These are phyloP conservation scores for Scytalopus superciliaris DNA, from an alignment of 2,113 vertebrate genomes.

Conservation along the genomic window DNA sequence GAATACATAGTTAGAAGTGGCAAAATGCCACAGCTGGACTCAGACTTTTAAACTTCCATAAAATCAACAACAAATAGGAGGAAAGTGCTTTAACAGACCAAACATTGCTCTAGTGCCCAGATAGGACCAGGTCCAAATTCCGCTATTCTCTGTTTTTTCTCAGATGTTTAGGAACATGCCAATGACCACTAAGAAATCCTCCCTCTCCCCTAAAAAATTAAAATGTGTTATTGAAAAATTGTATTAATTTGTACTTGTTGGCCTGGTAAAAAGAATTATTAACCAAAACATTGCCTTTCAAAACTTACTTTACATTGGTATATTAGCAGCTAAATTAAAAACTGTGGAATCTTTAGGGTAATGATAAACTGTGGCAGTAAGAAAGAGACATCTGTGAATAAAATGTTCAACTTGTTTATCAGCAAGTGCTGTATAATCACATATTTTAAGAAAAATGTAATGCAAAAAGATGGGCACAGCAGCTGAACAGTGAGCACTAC, in stretches of 20 bases:
- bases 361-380: slow-evolving; percentile 11
- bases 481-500: slow-evolving; percentile 13
- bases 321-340: slow-evolving; percentile 10
- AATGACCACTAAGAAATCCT: background rate
- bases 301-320: background rate
- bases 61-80: background rate
- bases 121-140: background rate
- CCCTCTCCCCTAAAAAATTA: accelerated
- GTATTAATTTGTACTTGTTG: background rate
- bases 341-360: background rate
- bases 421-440: background rate
- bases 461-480: background rate
- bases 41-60: background rate
- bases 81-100: background rate
- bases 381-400: slow-evolving; percentile 16
- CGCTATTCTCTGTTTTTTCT: background rate
- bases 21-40: background rate
- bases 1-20: background rate
- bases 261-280: background rate
- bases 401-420: slow-evolving; percentile 30
- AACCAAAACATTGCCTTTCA: background rate
- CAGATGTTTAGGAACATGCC: background rate
- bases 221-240: background rate
- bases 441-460: slow-evolving; percentile 38
- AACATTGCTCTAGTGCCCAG: background rate